phyloP scores from a whole-genome alignment of 2,113 vertebrate species.

The Pseudorasbora parva region DNA sequence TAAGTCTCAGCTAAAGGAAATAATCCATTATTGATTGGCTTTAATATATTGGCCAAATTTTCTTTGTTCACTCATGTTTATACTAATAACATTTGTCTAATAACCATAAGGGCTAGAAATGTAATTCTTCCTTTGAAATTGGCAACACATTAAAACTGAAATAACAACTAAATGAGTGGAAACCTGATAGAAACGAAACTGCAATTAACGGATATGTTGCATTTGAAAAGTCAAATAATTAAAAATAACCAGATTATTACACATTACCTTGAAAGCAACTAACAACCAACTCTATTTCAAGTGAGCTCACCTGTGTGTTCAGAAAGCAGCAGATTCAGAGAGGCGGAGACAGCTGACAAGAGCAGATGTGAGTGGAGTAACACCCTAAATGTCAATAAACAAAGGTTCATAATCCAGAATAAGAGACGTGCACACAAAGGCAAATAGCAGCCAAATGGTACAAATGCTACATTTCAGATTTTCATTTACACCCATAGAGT shows the following conservation, averaged over 20 bases:
- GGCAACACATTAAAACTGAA: too few species aligned
- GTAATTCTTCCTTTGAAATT: too few species aligned
- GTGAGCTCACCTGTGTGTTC: conserved; percentile 66
- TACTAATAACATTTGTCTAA: too few species aligned
- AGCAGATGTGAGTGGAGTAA: conserved; percentile 53
- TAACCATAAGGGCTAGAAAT: too few species aligned
- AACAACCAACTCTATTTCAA: not conserved
- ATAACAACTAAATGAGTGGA: too few species aligned
- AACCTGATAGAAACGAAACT: too few species aligned
- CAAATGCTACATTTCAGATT: not conserved
- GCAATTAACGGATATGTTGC: too few species aligned
- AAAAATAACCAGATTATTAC: not conserved
- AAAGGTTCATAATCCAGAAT: not conserved
- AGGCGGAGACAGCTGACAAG: conserved; percentile 70
- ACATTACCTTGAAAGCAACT: not conserved
- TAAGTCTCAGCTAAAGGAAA: too few species aligned
- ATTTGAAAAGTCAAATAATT: too few species aligned
- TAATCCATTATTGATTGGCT: too few species aligned
- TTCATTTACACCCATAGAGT: not conserved
- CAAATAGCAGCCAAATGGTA: not conserved
- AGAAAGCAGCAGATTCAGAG: conserved; percentile 75
- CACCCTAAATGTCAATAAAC: not conserved
- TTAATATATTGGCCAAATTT: too few species aligned
- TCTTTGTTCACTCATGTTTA: too few species aligned
- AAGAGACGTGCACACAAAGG: not conserved